Evolutionary conservation across 2,797 vertebrate species (phyloP), one percentile per base, ranked within the genome.

Genomic region (Telmatherina bonti): DNA sequence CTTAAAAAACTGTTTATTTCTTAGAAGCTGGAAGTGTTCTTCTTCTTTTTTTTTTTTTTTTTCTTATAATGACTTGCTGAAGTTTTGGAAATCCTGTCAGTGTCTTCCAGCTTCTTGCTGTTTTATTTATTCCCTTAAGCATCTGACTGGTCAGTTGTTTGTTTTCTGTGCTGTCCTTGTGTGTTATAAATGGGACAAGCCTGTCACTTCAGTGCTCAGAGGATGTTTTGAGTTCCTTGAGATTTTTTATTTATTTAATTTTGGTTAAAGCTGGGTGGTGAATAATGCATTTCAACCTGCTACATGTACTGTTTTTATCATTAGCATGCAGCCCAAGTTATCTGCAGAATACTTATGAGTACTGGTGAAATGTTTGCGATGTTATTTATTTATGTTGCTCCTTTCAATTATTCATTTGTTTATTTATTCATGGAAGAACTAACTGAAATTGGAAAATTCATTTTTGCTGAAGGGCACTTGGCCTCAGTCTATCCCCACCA

Each of bases 391-490:
- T 94, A 95, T 95, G 94, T 94, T 90, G 85, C 89, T 89, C 83
- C 89, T 93, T 93, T 95, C 93, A 95, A 95, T 95, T 95, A 95
- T 95, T 95, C 93, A 95, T 95, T 94, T 94, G 93, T 95, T 95
- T 94, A 95, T 95, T 95, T 95, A 95, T 95, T 95, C 94, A 94
- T 95, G 92, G 91, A 82, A 92, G 90, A 94, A 93, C 91, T 94
- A 94, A 94, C 94, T 92, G 93, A 94, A 93, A 94, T 94, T 95
- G 93, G 93, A 94, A 95, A 94, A 95, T 94, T 94, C 92, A 94
- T 95, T 94, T 94, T 95, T 93, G 92, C 93, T 95, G 93, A 95
- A 94, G 94, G 94, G 92, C 92, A 93, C 89, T 92, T 92, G 88
- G 87, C 88, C 85, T 72, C 84, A 74, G 74, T 88, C 86, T 85